Conservation (phyloP, 2,113 vertebrate species). For the Camelus bactrianus region DNA sequence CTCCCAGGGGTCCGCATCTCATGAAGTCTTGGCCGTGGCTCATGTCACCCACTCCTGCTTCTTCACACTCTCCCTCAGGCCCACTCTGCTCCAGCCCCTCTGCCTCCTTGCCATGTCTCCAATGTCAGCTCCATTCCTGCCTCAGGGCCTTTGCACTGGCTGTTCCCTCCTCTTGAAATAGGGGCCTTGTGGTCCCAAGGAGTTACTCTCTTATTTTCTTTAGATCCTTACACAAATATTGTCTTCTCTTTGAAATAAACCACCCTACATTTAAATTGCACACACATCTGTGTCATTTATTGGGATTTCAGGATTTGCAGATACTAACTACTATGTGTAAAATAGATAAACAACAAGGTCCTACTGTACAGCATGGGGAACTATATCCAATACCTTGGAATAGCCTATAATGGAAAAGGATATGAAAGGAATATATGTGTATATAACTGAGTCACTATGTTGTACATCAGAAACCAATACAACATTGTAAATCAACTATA, state of each 20-base stretch:
- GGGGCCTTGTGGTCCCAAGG: neutral
- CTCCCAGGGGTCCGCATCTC: neutral
- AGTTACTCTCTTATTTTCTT: neutral
- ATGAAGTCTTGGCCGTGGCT: neutral
- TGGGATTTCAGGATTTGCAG: too few species aligned
- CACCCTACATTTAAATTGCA: neutral
- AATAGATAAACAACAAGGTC: too few species aligned
- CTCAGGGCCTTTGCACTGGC: neutral
- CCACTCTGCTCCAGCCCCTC: neutral
- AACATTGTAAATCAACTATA: too few species aligned
- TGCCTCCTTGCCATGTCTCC: neutral
- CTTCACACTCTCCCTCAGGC: neutral
- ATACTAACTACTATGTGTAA: too few species aligned
- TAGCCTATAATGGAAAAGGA: too few species aligned
- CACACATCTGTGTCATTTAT: too few species aligned
- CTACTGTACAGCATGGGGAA: too few species aligned
- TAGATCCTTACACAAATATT: neutral
- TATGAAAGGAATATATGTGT: too few species aligned
- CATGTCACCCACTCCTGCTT: neutral
- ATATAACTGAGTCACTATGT: too few species aligned
- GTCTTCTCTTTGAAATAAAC: neutral
- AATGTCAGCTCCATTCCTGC: neutral
- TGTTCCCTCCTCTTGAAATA: neutral
- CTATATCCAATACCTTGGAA: too few species aligned
- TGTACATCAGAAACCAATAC: too few species aligned